phyloP scores from a whole-genome alignment of 2,888 invertebrate species.

The Dione vanillae region DNA sequence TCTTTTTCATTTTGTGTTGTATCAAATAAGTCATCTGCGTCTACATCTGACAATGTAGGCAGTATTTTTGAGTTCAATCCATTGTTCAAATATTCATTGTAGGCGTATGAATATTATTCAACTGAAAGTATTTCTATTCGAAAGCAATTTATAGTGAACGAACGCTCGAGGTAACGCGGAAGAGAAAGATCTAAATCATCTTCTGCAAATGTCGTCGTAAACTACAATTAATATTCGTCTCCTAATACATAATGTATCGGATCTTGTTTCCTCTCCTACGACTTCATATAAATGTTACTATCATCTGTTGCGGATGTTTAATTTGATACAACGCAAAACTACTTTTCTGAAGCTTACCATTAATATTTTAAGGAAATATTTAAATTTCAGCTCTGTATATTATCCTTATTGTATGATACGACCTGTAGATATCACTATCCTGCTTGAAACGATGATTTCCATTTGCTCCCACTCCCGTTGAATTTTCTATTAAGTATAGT shows the following conservation, averaged over 20 bases:
- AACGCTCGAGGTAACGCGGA: slow-evolving; percentile 45
- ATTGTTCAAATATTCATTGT: slow-evolving; percentile 18
- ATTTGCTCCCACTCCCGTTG: too few species aligned
- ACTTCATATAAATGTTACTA: slow-evolving; percentile 34
- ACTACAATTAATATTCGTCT: slow-evolving; percentile 48
- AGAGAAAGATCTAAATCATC: slow-evolving; percentile 46
- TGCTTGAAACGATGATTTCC: too few species aligned
- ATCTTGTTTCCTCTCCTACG: slow-evolving; percentile 38
- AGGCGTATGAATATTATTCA: slow-evolving; percentile 29
- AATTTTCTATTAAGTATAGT: too few species aligned
- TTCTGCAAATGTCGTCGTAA: slow-evolving; percentile 47
- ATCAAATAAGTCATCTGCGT: slow-evolving; percentile 45
- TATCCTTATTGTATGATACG: too few species aligned
- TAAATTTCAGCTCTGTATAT: too few species aligned
- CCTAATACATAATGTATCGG: slow-evolving; percentile 39
- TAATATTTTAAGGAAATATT: neutral
- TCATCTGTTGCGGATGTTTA: slow-evolving; percentile 24
- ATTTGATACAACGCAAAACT: neutral
- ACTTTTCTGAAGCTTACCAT: neutral
- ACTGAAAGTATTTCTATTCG: slow-evolving; percentile 30
- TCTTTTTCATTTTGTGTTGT: slow-evolving; percentile 43
- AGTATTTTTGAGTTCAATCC: slow-evolving; percentile 34
- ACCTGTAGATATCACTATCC: too few species aligned
- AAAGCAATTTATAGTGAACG: slow-evolving; percentile 34
- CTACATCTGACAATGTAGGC: slow-evolving; percentile 32